phyloP scores from a whole-genome alignment of 92 coral and sea anemone species.

The Scolanthus callimorphus region DNA sequence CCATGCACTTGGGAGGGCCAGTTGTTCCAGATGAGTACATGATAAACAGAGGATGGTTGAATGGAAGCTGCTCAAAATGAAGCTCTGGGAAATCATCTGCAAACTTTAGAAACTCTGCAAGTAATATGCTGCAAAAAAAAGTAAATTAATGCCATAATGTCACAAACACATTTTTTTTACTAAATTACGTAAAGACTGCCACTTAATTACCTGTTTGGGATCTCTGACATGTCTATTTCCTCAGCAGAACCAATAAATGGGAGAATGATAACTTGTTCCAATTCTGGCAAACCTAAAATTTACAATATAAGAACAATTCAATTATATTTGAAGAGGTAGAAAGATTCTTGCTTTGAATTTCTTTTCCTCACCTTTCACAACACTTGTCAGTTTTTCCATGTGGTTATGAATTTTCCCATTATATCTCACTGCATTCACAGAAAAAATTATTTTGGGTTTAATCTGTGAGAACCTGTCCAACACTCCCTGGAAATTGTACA shows the following conservation, averaged over 20 bases:
- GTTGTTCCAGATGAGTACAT: slow-evolving; percentile 99
- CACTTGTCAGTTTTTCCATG: slow-evolving; percentile 67
- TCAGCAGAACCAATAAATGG: slow-evolving; percentile 77
- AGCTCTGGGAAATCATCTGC: slow-evolving; percentile 72
- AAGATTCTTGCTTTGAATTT: background rate
- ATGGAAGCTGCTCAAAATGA: slow-evolving; percentile 86
- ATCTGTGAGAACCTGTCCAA: slow-evolving; percentile 90
- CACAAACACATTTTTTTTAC: no score
- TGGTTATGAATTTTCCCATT: slow-evolving; percentile 86
- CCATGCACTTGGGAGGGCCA: slow-evolving; percentile 98
- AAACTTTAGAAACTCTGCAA: slow-evolving; percentile 67
- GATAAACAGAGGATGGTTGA: slow-evolving; percentile 91
- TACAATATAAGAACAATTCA: background rate
- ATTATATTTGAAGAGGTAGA: background rate
- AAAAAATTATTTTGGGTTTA: slow-evolving; percentile 86
- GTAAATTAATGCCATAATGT: no score
- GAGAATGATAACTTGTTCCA: slow-evolving; percentile 76
- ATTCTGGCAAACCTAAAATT: slow-evolving; percentile 73
- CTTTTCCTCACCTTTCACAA: slow-evolving; percentile 65
- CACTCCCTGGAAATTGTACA: slow-evolving; percentile 62
- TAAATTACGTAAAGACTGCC: no score
- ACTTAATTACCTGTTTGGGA: slow-evolving; percentile 90
- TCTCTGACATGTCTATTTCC: slow-evolving; percentile 55
- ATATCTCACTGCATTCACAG: slow-evolving; percentile 93
- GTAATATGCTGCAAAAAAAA: slow-evolving; percentile 42